Evolutionary conservation across 2,113 vertebrate species (phyloP).

Genomic region (Martes martes): DNA sequence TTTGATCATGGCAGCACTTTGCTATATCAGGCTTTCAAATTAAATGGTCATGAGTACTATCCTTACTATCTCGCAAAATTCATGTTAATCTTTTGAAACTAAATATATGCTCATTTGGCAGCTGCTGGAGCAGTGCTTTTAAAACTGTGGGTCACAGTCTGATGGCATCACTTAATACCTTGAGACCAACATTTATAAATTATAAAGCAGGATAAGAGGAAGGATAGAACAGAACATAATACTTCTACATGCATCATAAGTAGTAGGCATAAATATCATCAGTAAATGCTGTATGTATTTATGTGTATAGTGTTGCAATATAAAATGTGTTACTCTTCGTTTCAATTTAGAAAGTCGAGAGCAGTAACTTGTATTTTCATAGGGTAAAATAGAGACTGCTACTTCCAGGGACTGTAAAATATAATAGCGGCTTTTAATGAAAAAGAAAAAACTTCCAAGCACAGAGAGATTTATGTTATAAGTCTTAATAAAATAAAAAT

Average conservation of each 20-base stretch:
- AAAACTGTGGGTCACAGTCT: neutral
- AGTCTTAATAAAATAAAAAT: neutral
- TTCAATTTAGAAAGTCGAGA: neutral
- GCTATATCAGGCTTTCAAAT: neutral
- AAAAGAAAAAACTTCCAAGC: neutral
- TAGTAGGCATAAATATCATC: neutral
- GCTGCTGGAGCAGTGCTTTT: neutral
- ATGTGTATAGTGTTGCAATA: neutral
- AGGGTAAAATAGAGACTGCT: neutral
- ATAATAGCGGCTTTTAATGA: neutral
- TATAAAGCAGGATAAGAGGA: neutral
- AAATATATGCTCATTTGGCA: neutral
- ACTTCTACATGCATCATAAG: neutral
- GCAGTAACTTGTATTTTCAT: neutral
- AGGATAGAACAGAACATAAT: neutral
- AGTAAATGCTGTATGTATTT: neutral
- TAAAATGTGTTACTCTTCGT: neutral
- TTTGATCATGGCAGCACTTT: slow-evolving; percentile 12
- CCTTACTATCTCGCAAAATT: neutral
- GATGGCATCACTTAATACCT: neutral
- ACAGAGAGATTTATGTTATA: neutral
- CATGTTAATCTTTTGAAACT: neutral
- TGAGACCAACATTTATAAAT: neutral
- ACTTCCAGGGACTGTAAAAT: neutral
- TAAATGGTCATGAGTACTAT: neutral